phyloP scores from a whole-genome alignment of 2,888 invertebrate genomes.

The Halictus quadricinctus region DNA sequence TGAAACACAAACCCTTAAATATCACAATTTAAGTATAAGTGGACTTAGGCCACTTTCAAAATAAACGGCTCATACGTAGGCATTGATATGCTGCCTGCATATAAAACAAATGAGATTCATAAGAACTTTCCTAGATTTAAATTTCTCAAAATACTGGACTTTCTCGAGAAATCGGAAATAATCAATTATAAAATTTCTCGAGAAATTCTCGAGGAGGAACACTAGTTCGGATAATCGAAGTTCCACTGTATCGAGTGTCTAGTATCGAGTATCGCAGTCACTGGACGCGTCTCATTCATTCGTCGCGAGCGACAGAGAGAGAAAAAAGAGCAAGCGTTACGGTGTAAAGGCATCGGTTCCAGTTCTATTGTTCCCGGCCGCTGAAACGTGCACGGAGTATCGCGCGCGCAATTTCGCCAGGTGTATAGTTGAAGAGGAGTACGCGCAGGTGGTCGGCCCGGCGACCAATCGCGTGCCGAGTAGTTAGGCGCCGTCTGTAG shows the following conservation, averaged over 20 bases:
- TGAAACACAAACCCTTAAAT: too few relatives aligned
- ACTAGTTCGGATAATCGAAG: too few relatives aligned
- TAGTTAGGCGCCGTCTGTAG: slow-evolving; percentile 65
- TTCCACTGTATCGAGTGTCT: neutral
- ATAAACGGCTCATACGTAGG: too few relatives aligned
- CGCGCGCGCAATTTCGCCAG: slow-evolving; percentile 45
- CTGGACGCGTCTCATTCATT: slow-evolving; percentile 51
- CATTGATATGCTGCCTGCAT: too few relatives aligned
- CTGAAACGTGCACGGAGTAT: slow-evolving; percentile 22
- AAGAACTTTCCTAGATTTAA: too few relatives aligned
- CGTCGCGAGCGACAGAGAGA: neutral
- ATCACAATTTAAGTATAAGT: too few relatives aligned
- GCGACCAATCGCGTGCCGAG: slow-evolving; percentile 64
- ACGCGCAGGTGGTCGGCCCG: slow-evolving; percentile 51
- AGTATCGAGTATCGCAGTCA: neutral
- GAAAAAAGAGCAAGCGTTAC: slow-evolving; percentile 13
- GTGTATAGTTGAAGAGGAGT: slow-evolving; percentile 18
- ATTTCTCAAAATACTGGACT: too few relatives aligned
- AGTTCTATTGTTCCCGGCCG: slow-evolving; percentile 50
- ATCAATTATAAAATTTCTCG: too few relatives aligned
- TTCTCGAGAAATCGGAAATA: too few relatives aligned
- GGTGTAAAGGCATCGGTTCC: slow-evolving; percentile 40
- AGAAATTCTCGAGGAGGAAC: too few relatives aligned
- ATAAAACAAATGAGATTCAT: too few relatives aligned
- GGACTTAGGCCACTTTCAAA: too few relatives aligned